Evolutionary conservation across 2,113 vertebrate genomes (phyloP).

Genomic region (Ciconia maguari): DNA sequence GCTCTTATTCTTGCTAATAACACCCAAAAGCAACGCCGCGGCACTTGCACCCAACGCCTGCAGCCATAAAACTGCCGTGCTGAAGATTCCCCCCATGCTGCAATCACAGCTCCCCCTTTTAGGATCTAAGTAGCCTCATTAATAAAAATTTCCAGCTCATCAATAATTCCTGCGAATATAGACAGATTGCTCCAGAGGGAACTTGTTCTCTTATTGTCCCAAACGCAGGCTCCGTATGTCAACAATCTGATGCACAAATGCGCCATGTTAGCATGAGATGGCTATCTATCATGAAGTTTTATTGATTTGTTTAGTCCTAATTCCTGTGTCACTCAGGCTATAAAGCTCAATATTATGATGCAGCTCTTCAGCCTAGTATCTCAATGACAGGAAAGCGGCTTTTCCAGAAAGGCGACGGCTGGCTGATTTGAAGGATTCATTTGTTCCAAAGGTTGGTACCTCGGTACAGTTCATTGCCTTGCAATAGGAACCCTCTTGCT

Average conservation of each 20-base stretch:
- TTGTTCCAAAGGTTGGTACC: background rate
- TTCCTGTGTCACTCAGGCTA: background rate
- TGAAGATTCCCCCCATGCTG: background rate
- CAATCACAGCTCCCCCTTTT: background rate
- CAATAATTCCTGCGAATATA: background rate
- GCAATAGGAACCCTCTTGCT: background rate
- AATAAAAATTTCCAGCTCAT: background rate
- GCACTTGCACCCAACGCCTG: background rate
- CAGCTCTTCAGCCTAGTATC: background rate
- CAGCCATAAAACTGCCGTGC: background rate
- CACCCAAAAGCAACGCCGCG: background rate
- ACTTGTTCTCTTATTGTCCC: background rate
- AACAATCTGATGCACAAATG: background rate
- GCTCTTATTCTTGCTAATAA: background rate
- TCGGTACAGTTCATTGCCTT: background rate
- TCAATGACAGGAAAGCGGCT: background rate
- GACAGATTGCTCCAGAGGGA: background rate
- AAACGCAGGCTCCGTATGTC: fast-evolving
- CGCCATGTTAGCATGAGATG: background rate
- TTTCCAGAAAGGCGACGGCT: background rate
- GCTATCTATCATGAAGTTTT: background rate
- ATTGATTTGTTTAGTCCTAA: background rate
- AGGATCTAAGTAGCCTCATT: background rate
- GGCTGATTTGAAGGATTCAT: background rate
- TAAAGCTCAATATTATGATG: background rate